Conservation (phyloP, 2,797 vertebrate species). For the Molossus alvarezi region DNA sequence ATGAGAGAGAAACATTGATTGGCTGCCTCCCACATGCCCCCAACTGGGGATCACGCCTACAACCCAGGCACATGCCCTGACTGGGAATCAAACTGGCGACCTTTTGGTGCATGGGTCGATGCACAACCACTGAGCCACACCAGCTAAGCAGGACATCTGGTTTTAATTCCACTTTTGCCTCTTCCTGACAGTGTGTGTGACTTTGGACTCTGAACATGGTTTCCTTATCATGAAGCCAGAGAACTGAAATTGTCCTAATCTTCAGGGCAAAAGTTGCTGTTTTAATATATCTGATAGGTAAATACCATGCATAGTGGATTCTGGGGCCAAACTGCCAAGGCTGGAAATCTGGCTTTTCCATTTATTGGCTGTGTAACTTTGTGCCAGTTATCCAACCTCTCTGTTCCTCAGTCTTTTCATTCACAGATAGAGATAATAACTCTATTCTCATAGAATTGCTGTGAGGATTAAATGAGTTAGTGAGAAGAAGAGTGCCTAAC, state of each 20-base stretch:
- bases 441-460: neutral
- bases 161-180: neutral
- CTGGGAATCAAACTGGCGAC: too few relatives aligned
- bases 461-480: constrained; percentile 16
- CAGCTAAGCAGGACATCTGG: neutral
- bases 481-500: neutral
- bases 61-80: too few relatives aligned
- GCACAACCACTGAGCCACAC: too few relatives aligned
- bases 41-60: too few relatives aligned
- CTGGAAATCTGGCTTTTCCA: neutral
- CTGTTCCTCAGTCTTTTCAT: neutral
- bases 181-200: neutral
- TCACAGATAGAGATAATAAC: neutral
- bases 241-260: neutral
- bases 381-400: neutral
- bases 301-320: neutral
- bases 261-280: neutral
- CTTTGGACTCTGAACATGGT: neutral
- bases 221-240: neutral
- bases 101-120: too few relatives aligned
- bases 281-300: neutral
- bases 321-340: neutral
- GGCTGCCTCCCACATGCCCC: too few relatives aligned
- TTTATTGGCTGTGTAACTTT: neutral
- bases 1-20: too few relatives aligned